Conservation (phyloP, 2,113 vertebrate genomes). For the Tetrao urogallus region DNA sequence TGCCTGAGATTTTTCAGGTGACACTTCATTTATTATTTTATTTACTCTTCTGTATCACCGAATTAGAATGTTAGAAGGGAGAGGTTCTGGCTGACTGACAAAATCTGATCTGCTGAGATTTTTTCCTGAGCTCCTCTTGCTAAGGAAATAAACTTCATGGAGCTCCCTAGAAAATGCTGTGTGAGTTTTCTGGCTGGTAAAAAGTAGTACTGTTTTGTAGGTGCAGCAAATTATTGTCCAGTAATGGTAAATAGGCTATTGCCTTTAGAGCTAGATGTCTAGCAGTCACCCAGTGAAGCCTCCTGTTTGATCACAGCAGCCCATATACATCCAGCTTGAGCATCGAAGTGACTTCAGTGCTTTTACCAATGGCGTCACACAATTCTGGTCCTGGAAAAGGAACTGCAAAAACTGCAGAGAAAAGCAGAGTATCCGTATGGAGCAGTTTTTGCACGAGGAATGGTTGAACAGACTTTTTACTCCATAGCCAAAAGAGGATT, state of each 20-base stretch:
- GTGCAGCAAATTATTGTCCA: neutral
- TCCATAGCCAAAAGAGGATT: neutral
- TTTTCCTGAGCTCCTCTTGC: neutral
- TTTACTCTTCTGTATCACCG: conserved; percentile 9
- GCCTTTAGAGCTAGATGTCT: neutral
- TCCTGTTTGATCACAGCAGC: neutral
- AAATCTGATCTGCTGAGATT: neutral
- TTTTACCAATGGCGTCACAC: neutral
- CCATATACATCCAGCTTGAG: neutral
- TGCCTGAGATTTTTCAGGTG: neutral
- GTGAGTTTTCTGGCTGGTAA: neutral
- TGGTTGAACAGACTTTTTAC: neutral
- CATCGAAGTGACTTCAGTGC: neutral
- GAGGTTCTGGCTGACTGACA: neutral
- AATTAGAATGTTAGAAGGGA: neutral
- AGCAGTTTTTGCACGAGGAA: neutral
- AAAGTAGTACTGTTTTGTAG: neutral
- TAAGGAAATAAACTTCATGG: neutral
- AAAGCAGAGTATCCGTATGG: neutral
- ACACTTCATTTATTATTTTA: conserved; percentile 8
- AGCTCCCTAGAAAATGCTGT: neutral
- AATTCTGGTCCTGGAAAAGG: neutral
- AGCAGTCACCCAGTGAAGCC: neutral
- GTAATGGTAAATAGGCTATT: neutral
- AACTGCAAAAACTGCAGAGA: neutral